Conservation (phyloP, 2,888 invertebrate genomes). For the Leptinotarsa peninsularis region DNA sequence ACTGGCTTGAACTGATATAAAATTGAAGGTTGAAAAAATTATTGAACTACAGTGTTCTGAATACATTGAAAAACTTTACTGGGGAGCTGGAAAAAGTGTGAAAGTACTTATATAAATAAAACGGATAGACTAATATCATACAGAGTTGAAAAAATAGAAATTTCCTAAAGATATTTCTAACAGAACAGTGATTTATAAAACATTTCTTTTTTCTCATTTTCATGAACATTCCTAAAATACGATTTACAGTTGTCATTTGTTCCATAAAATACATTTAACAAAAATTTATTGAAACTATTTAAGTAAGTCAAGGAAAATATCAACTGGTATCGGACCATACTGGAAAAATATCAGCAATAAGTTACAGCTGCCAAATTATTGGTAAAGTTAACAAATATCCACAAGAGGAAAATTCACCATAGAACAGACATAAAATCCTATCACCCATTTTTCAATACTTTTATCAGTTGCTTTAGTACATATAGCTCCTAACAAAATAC, state of each 20-base stretch:
- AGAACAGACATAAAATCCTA: slow-evolving; percentile 9
- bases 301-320: slow-evolving; percentile 34
- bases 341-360: slow-evolving; percentile 28
- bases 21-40: slow-evolving; percentile 14
- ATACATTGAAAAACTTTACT: slow-evolving; percentile 16
- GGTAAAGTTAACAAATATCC: slow-evolving; percentile 3
- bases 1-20: slow-evolving; percentile 10
- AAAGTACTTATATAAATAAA: slow-evolving; percentile 22
- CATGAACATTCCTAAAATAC: slow-evolving; percentile 18
- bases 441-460: neutral
- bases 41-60: neutral
- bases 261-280: slow-evolving; percentile 35
- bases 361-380: slow-evolving; percentile 15
- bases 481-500: neutral
- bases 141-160: slow-evolving; percentile 24
- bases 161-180: slow-evolving; percentile 21
- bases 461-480: neutral
- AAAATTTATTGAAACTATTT: slow-evolving; percentile 43
- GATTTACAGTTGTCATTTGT: slow-evolving; percentile 33
- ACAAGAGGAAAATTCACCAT: neutral
- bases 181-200: slow-evolving; percentile 19
- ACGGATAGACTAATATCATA: slow-evolving; percentile 27
- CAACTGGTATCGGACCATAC: slow-evolving; percentile 33
- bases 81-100: slow-evolving; percentile 28
- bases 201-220: slow-evolving; percentile 17